These are phyloP conservation scores for Lacerta bilineata DNA, from an alignment of 2,797 vertebrate genomes.

Conservation along the genomic window DNA sequence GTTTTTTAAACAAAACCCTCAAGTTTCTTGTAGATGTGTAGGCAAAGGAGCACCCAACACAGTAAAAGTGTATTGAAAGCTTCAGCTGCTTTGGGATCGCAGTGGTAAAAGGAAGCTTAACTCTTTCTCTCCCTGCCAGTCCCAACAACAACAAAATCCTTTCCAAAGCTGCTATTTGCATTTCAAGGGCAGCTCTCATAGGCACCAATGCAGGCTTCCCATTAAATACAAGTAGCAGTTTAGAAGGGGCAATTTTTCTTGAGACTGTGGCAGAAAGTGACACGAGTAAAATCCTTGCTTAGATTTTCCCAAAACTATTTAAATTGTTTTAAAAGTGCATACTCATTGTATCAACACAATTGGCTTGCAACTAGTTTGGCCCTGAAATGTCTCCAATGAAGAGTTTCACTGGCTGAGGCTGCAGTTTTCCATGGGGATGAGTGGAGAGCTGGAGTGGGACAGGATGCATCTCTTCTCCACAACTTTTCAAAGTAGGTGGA, in stretches of 20 bases:
- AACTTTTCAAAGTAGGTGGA: not conserved
- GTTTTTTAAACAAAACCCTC: not conserved
- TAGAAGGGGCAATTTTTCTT: not conserved
- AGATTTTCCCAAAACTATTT: not conserved
- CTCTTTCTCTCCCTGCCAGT: not conserved
- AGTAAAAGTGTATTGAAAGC: not conserved
- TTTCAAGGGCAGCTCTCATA: not conserved
- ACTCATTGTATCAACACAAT: not conserved
- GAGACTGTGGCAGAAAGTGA: rapidly evolving
- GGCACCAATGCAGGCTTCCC: not conserved
- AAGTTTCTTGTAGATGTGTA: not conserved
- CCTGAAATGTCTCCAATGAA: not conserved
- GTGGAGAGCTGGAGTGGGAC: not conserved
- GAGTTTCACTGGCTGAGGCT: not conserved
- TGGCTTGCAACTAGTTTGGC: not conserved
- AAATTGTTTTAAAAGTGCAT: not conserved
- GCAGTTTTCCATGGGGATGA: not conserved
- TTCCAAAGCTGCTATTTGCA: not conserved
- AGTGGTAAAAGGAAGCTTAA: not conserved
- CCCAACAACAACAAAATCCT: not conserved
- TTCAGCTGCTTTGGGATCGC: too few species aligned
- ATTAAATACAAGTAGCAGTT: not conserved
- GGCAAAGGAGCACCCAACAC: not conserved
- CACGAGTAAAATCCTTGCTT: too few species aligned
- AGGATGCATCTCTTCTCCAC: not conserved